phyloP scores from a whole-genome alignment of 2,888 invertebrate species.

The Panzeria rudis region DNA sequence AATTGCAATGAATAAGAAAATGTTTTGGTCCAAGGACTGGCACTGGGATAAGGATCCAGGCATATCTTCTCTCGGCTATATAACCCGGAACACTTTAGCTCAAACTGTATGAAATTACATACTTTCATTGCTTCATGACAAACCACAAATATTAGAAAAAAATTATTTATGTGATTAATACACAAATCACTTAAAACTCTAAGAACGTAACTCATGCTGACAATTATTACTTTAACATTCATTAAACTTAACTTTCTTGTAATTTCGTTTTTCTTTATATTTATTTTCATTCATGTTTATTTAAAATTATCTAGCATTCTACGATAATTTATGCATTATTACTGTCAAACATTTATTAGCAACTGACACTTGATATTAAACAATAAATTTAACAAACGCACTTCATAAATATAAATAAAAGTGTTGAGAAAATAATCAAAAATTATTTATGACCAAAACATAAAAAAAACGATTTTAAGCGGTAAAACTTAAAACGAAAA shows the following conservation, averaged over 20 bases:
- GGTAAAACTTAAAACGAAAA: constrained; percentile 14
- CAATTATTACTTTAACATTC: not conserved
- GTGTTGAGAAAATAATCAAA: not conserved
- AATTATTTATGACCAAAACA: constrained; percentile 20
- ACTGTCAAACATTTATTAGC: constrained; percentile 54
- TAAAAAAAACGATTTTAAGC: constrained; percentile 4
- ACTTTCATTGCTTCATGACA: no score
- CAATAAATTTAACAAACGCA: constrained; percentile 34
- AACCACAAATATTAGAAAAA: no score
- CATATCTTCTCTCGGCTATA: no score
- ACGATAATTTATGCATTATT: constrained; percentile 62
- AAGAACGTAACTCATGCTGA: not conserved
- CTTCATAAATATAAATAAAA: constrained; percentile 15
- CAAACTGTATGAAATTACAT: no score
- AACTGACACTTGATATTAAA: constrained; percentile 43
- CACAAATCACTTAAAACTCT: not conserved
- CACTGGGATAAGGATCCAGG: no score
- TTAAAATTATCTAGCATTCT: not conserved
- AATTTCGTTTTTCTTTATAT: not conserved
- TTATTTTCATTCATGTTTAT: not conserved
- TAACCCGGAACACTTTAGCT: no score
- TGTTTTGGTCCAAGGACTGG: no score
- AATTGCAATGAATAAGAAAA: no score
- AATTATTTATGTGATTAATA: not conserved
- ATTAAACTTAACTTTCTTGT: constrained; percentile 8